Evolutionary conservation across 2,888 invertebrate species (phyloP).

Genomic region (Brachyptera risi): DNA sequence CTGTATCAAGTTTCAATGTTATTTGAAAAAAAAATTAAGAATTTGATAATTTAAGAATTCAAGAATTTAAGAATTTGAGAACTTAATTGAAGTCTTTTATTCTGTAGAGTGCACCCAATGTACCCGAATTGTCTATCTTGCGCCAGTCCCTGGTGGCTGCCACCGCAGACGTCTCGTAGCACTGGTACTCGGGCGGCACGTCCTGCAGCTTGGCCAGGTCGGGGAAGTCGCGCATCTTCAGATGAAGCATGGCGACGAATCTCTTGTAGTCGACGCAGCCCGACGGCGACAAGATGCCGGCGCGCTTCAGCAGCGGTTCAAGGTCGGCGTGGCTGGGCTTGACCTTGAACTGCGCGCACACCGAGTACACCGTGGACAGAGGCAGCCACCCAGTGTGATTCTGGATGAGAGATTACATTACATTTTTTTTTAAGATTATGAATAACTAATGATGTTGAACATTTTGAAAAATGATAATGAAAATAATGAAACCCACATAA

Average conservation of each 20-base stretch:
- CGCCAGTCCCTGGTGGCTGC: not conserved
- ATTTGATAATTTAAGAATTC: no score
- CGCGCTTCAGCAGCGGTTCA: slow-evolving; percentile 30
- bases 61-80: no score
- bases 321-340: slow-evolving; percentile 5
- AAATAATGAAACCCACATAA: no score
- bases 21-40: no score
- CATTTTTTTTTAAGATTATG: no score
- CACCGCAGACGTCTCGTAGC: slow-evolving; percentile 18
- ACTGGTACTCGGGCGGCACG: slow-evolving; percentile 9
- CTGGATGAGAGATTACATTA: no score
- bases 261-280: slow-evolving; percentile 32
- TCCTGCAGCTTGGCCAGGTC: slow-evolving; percentile 29
- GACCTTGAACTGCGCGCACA: slow-evolving; percentile 23
- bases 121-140: not conserved
- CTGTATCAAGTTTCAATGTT: no score
- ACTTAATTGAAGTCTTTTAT: no score
- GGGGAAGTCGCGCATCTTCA: slow-evolving; percentile 34
- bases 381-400: slow-evolving; percentile 8
- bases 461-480: no score
- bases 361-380: slow-evolving; percentile 32
- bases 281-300: slow-evolving; percentile 29
- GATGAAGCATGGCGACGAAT: slow-evolving; percentile 35
- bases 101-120: no score
- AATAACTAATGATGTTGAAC: no score